phyloP scores from a whole-genome alignment of 2,113 vertebrate species.

The Callipepla squamata region DNA sequence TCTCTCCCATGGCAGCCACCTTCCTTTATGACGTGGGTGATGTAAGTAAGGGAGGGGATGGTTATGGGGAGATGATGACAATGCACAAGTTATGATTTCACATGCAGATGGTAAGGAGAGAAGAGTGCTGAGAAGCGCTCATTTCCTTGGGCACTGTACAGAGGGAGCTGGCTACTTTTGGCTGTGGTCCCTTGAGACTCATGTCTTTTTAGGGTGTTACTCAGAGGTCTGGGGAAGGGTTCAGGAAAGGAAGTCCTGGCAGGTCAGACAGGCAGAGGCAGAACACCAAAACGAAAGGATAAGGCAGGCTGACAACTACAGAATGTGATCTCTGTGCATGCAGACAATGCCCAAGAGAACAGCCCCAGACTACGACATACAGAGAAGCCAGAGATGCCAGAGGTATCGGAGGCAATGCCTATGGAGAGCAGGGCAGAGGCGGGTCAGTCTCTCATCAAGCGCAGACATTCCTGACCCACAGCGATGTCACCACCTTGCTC shows the following conservation, averaged over 20 bases:
- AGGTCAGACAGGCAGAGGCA: constrained; percentile 66
- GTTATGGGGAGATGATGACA: constrained; percentile 37
- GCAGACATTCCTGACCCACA: constrained; percentile 22
- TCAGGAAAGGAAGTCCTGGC: constrained; percentile 62
- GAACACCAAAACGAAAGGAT: constrained; percentile 45
- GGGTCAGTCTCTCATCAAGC: constrained; percentile 13
- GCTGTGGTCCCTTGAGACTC: not conserved
- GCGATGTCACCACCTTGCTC: not conserved
- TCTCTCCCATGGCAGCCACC: constrained; percentile 25
- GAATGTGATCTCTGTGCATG: constrained; percentile 65
- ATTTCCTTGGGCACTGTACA: not conserved
- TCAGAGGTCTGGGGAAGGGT: constrained; percentile 36
- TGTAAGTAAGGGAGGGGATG: not conserved
- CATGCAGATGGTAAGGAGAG: constrained; percentile 58
- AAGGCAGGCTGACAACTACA: constrained; percentile 57
- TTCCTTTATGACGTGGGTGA: constrained; percentile 17
- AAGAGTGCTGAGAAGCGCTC: constrained; percentile 43
- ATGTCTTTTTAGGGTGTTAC: constrained; percentile 9
- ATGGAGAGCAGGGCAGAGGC: constrained; percentile 55
- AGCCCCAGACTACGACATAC: constrained; percentile 78
- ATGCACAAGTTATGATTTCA: constrained; percentile 20
- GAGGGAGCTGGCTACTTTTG: constrained; percentile 23
- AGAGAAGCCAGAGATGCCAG: constrained; percentile 73
- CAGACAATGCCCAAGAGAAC: constrained; percentile 77
- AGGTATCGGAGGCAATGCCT: constrained; percentile 30